Base-by-base conservation (phyloP, 2,888 invertebrate genomes). In the Hoplodrina blanda region DNA sequence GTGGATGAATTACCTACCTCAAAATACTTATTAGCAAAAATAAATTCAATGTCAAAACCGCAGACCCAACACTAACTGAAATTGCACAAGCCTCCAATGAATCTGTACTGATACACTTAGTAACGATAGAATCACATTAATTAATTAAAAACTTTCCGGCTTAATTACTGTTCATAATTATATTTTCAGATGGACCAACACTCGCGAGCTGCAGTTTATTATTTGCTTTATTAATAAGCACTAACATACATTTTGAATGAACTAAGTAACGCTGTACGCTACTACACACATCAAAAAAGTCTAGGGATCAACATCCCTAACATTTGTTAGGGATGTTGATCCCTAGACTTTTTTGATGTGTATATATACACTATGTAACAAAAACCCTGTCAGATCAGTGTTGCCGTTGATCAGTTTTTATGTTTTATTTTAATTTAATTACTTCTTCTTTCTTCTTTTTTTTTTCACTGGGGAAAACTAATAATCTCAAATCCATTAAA, bases 141-240 rank as follows among this genome's bases (percentile, higher is more conserved):
- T 74, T 63, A 68, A 76, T 75, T 67, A 56, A 59, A 70, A 62
- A 68, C 60, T 66, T 73, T 50, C 54, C 17, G 25, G 30, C 54
- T 60, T 78, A 73, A 77, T 73, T 68, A 76, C 56, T 46, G 19
- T 69, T 65, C 11, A 19, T 30, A 46, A 37, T 80, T 84, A 74
- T 76, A 76, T 82, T 88, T 86, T 30, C 89, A 89, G 89, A 77
- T 80, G 77, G 81, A 74, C 62, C 82, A 60, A 66, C 64, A 41
- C 64, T 78, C 63, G 73, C 67, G 55, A 61, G 80, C 59, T 78
- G 73, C 72, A 67, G 66, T 73, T 20, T 74, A 54, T 54, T 81
- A 72, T 61, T 72, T 13, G 72, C 63, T 44, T 19, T 83, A 76
- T 52, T 83, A 62, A 63, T 83, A 62, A 73, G 69, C 25, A 50